A percentile compares a stretch with the other conserved stretches of the same genome.
Evolutionary conservation across 2,113 vertebrate species (phyloP).

Genomic region (Chinchilla lanigera): DNA sequence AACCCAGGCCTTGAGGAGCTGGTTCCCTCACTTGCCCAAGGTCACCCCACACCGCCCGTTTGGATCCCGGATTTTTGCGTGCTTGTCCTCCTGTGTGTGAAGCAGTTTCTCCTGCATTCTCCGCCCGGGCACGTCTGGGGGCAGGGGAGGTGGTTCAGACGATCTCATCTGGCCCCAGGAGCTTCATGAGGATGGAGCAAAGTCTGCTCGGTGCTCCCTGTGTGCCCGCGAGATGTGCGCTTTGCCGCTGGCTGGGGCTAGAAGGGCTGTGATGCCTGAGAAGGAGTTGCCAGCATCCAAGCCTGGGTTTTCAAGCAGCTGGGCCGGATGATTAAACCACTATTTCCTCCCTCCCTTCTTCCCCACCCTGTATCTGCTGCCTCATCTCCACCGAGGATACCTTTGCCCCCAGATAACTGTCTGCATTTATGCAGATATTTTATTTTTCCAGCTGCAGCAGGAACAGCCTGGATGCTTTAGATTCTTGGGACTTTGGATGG

Average conservation of each 20-base stretch:
- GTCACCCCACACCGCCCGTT: neutral
- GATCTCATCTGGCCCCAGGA: neutral
- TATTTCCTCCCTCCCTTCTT: neutral
- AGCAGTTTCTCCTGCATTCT: neutral
- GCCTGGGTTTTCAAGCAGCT: neutral
- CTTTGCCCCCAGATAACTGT: neutral
- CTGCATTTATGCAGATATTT: constrained; percentile 34
- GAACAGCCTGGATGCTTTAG: constrained; percentile 52
- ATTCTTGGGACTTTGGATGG: constrained; percentile 62
- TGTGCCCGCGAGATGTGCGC: neutral
- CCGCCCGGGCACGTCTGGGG: too few relatives aligned
- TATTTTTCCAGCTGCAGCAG: constrained; percentile 60
- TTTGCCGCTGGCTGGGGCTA: neutral
- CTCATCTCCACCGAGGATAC: neutral
- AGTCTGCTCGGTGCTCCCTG: too few relatives aligned
- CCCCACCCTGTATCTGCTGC: neutral
- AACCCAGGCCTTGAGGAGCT: neutral
- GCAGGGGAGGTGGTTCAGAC: neutral
- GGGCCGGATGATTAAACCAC: neutral
- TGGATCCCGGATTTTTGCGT: neutral
- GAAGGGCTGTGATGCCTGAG: neutral
- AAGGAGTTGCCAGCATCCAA: neutral
- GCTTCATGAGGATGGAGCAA: neutral
- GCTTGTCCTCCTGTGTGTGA: neutral
- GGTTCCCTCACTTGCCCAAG: neutral